These are phyloP conservation scores for Paramacrobiotus metropolitanus DNA, from an alignment of 1,140 invertebrate species.

Conservation along the genomic window DNA sequence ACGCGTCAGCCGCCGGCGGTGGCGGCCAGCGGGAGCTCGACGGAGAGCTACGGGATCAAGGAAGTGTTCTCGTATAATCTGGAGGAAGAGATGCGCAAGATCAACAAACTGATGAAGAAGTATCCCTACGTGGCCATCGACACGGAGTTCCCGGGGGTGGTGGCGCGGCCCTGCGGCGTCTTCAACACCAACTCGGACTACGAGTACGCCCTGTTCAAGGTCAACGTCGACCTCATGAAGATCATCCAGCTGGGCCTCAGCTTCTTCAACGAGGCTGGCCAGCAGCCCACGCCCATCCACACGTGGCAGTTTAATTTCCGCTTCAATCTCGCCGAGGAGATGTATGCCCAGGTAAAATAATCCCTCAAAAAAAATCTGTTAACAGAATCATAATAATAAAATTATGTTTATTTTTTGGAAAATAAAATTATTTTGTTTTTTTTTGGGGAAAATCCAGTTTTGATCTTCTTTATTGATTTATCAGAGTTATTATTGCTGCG, in stretches of 20 bases:
- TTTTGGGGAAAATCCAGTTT: too few species aligned
- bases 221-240: conserved; percentile 2
- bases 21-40: too few species aligned
- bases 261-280: not conserved
- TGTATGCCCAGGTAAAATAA: too few species aligned
- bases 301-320: conserved; percentile 8
- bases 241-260: not conserved
- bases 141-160: not conserved
- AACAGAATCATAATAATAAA: too few species aligned
- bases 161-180: not conserved
- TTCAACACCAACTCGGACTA: not conserved
- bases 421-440: too few species aligned
- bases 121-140: conserved; percentile 1
- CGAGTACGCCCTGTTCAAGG: not conserved
- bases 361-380: too few species aligned
- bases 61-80: not conserved
- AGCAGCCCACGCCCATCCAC: conserved; percentile 3
- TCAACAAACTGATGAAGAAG: not conserved
- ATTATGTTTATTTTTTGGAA: too few species aligned
- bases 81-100: conserved; percentile 3
- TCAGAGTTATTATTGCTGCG: too few species aligned
- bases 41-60: not conserved
- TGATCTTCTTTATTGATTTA: too few species aligned
- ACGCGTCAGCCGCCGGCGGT: too few species aligned
- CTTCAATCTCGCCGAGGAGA: conserved; percentile 3